Conservation (phyloP, 2,797 vertebrate species). For the Heteromormyrus szaboi region DNA sequence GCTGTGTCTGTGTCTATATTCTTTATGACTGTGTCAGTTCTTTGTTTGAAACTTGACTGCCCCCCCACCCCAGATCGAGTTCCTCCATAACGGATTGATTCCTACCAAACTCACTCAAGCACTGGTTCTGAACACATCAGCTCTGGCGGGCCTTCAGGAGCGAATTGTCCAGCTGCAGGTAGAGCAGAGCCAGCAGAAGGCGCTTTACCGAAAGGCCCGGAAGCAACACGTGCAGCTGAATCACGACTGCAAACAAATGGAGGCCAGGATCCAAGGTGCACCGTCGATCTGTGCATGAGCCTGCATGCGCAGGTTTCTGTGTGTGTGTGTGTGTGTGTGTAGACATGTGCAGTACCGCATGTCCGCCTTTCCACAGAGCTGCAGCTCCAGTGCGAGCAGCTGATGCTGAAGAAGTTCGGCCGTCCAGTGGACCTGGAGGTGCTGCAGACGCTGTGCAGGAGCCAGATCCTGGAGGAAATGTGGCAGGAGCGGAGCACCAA, state of each 20-base stretch:
- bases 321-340: background rate
- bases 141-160: slow-evolving; percentile 62
- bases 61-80: slow-evolving; percentile 60
- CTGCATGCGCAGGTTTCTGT: background rate
- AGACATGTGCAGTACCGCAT: background rate
- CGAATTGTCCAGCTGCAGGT: slow-evolving; percentile 62
- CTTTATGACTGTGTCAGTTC: background rate
- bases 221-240: slow-evolving; percentile 66
- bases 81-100: slow-evolving; percentile 53
- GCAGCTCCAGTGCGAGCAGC: slow-evolving; percentile 59
- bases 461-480: slow-evolving; percentile 70
- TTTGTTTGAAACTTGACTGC: background rate
- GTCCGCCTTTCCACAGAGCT: slow-evolving; percentile 51
- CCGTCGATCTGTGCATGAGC: slow-evolving; percentile 8
- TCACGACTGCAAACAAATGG: slow-evolving; percentile 68
- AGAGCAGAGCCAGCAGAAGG: slow-evolving; percentile 68
- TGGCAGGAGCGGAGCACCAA: slow-evolving; percentile 64
- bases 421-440: slow-evolving; percentile 74
- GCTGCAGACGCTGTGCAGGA: slow-evolving; percentile 72
- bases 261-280: slow-evolving; percentile 62
- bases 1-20: background rate
- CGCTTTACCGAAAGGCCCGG: slow-evolving; percentile 59
- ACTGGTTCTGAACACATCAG: slow-evolving; percentile 66
- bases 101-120: slow-evolving; percentile 63
- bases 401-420: slow-evolving; percentile 83